Evolutionary conservation across 2,888 invertebrate genomes (phyloP), one percentile per base, ranked within the genome.

Genomic region (Bedellia somnulentella): DNA sequence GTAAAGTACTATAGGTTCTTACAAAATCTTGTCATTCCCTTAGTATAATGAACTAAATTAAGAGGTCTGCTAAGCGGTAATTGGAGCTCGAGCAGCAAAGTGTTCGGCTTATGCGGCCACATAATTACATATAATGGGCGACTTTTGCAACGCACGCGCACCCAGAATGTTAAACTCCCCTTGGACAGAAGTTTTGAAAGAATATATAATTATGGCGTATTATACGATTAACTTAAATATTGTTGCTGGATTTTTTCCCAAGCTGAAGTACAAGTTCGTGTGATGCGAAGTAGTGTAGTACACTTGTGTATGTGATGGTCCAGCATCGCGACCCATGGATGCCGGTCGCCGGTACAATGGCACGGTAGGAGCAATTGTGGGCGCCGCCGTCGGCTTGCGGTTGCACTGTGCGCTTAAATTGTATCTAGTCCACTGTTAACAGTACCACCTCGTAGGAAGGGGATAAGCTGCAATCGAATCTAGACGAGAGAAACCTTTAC

Each of bases 1-100:
- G n/a, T n/a, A n/a, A n/a, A n/a, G n/a, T 54, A 56, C 59, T 58
- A 61, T 60, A 51, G 47, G 49, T 61, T 62, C 56, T 54, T 58
- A 58, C 49, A 57, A 62, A 66, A 61, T 59, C 56, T 60, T 56
- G 58, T 56, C 57, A 57, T 66, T 71, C 66, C 58, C 62, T 61
- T 57, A 57, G 47, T 52, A 57, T 66, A 64, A 71, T 70, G 61
- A 64, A 68, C 57, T 62, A 68, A 66, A 68, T 67, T 68, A 64
- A 67, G 60, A 60, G 56, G 46, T 44, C 55, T 52, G 56, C 57
- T 60, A 61, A 61, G 58, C 59, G 52, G 52, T 66, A 66, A 68
- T 67, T 64, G 63, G 58, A 53, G 53, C 52, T 52, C 49, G 57
- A 52, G 52, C 57, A 60, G 60, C 58, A 51, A 61, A 64, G 56